Evolutionary conservation across 2,888 invertebrate genomes (phyloP), one percentile per base, ranked within the genome.

Genomic region (Cryptus viduatorius): DNA sequence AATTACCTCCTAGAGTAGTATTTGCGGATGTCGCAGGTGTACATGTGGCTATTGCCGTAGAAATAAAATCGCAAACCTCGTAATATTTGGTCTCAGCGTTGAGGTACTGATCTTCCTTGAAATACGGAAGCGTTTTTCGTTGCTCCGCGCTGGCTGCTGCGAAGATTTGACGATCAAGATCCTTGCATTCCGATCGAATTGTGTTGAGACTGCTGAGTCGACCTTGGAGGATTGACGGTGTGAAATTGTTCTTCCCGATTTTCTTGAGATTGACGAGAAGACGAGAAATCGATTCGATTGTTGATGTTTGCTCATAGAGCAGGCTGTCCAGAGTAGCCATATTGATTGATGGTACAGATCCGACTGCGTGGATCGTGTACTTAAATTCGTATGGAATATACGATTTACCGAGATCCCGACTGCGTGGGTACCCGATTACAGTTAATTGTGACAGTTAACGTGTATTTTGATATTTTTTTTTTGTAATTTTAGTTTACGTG

Each of bases 21-120:
- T n/a, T n/a, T n/a, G n/a, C n/a, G n/a, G n/a, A n/a, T n/a, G n/a
- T n/a, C n/a, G n/a, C n/a, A n/a, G n/a, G n/a, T n/a, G n/a, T n/a
- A n/a, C n/a, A n/a, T n/a, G n/a, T n/a, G n/a, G n/a, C 2, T 48
- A 78, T 10, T 8, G 31, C 59, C 2, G 10, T 12, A 1, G n/a
- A 4, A 3, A 77, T 77, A 46, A 59, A 77, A 59, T 77, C 77
- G 46, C 68, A 3, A 12, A 77, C 59, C 46, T 69, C 76, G 4
- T 24, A 77, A 24, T 76, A 82, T 14, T 77, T 61, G 1, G 77
- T n/a, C n/a, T n/a, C 37, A 0, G 1, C 53, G 16, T 29, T 16
- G 16, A 65, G 56, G n/a, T 42, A n/a, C 4, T 19, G 48, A 5
- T 77, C 12, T 19, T n/a, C n/a, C n/a, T 29, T 48, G 42, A 71